Conservation (phyloP, 2,797 vertebrate genomes). For the Sebastes steindachneri region DNA sequence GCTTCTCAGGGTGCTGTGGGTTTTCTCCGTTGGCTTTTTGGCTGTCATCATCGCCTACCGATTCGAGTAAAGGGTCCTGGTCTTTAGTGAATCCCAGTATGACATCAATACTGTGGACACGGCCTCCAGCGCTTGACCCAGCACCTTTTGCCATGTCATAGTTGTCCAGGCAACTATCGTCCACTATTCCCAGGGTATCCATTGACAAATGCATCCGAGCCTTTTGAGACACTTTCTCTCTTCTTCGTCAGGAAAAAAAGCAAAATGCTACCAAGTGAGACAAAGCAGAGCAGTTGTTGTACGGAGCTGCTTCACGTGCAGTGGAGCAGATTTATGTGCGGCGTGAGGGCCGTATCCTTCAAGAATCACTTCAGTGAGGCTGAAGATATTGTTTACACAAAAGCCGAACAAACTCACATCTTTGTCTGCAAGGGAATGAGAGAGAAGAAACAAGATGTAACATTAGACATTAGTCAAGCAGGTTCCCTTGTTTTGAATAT, state of each 20-base stretch:
- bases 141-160: conserved; percentile 85
- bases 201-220: conserved; percentile 87
- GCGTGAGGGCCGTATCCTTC: conserved; percentile 15
- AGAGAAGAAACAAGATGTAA: not conserved
- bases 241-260: conserved; percentile 24
- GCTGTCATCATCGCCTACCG: conserved; percentile 53
- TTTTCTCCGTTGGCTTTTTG: conserved; percentile 69
- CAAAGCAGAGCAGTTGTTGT: conserved; percentile 3
- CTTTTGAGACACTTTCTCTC: conserved; percentile 42
- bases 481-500: not conserved
- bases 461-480: not conserved
- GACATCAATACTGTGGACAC: conserved; percentile 86
- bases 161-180: conserved; percentile 83
- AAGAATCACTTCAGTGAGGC: conserved; percentile 15
- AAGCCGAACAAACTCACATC: conserved; percentile 40
- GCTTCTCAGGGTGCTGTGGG: conserved; percentile 72
- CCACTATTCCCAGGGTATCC: conserved; percentile 85
- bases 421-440: conserved; percentile 46
- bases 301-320: conserved; percentile 27
- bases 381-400: conserved; percentile 27
- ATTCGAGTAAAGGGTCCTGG: conserved; percentile 81
- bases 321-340: conserved; percentile 26
- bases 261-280: conserved; percentile 13
- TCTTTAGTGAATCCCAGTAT: conserved; percentile 88
- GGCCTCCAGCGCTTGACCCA: conserved; percentile 69